Conservation (phyloP, 2,888 invertebrate genomes). For the Drosophila mercatorum region DNA sequence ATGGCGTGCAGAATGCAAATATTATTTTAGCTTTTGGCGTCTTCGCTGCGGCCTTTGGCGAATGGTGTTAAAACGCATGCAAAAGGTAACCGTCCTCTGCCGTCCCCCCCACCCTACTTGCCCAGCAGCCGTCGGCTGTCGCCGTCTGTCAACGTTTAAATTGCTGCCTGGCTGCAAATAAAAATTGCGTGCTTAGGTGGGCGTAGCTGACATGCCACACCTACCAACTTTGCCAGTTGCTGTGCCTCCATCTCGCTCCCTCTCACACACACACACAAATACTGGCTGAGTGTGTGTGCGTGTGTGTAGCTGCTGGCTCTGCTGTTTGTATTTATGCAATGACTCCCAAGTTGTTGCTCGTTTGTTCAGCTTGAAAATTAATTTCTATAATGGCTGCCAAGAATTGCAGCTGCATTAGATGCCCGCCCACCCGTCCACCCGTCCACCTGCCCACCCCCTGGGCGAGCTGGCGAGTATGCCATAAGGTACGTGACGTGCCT, state of each 20-base stretch:
- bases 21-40: constrained; percentile 75
- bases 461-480: constrained; percentile 10
- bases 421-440: background rate
- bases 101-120: background rate
- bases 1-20: constrained; percentile 81
- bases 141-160: constrained; percentile 77
- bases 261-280: background rate
- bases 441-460: background rate
- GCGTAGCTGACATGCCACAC: constrained; percentile 79
- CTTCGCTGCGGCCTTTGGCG: constrained; percentile 59
- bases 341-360: constrained; percentile 80
- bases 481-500: constrained; percentile 71
- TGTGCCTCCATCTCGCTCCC: constrained; percentile 8
- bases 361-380: constrained; percentile 80
- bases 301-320: too few relatives aligned
- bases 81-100: constrained; percentile 31
- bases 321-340: constrained; percentile 69
- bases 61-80: constrained; percentile 81
- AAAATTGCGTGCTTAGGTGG: constrained; percentile 78
- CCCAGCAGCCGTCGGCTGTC: constrained; percentile 64
- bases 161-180: constrained; percentile 69
- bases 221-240: constrained; percentile 46
- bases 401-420: constrained; percentile 70
- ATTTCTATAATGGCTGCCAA: constrained; percentile 79
- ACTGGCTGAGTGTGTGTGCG: too few relatives aligned